A percentile compares a stretch with the other conserved stretches of the same genome.
phyloP scores from a whole-genome alignment of 2,113 vertebrate species.

The Illadopsis cleaveri region DNA sequence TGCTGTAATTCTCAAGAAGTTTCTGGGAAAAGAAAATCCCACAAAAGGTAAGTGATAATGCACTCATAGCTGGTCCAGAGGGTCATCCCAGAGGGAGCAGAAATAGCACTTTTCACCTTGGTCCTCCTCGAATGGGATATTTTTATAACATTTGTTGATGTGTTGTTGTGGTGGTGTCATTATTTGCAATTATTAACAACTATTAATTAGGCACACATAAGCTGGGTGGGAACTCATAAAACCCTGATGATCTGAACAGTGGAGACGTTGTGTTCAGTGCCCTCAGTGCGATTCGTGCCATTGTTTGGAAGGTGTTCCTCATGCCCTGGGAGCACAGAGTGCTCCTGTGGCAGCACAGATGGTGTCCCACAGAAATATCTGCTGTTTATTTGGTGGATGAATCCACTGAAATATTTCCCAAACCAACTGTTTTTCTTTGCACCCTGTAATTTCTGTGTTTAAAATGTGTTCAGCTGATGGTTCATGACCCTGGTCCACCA shows the following conservation, averaged over 20 bases:
- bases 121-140: neutral
- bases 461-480: neutral
- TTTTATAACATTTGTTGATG: neutral
- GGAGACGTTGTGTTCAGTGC: neutral
- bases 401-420: neutral
- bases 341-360: neutral
- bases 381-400: neutral
- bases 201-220: neutral
- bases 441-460: neutral
- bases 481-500: neutral
- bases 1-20: neutral
- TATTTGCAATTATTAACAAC: neutral
- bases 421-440: neutral
- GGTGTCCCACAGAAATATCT: neutral
- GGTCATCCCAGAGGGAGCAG: neutral
- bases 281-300: neutral
- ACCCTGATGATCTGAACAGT: neutral
- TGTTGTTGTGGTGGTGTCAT: neutral
- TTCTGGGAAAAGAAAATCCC: neutral
- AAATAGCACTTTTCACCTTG: neutral
- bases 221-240: neutral
- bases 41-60: accelerated
- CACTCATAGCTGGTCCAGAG: neutral
- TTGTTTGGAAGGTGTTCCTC: neutral
- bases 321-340: neutral